Base-by-base conservation (phyloP, 2,888 invertebrate genomes). In the Ligdia adustata region DNA sequence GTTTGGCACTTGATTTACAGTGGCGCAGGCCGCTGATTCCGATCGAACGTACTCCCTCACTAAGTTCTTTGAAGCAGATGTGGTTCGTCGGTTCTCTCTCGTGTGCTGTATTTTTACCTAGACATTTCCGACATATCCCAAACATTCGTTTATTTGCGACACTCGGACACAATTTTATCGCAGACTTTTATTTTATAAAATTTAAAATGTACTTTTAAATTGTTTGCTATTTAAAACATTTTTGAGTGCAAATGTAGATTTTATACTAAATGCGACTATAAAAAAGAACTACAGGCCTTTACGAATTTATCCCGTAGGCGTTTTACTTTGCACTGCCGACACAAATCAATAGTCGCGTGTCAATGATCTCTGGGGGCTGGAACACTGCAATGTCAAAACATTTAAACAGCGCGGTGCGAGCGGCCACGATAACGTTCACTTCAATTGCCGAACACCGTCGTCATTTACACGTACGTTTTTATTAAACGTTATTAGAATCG, bases 291-390 rank as follows among this genome's bases (percentile, higher is more conserved):
- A 11, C 12, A 49, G 27, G 42, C 22, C 3, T 48, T 42, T 49
- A 41, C 45, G 35, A 18, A 33, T 57, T 59, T 54, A 54, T 29
- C 34, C 41, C 38, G 28, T 39, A 35, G 46, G 24, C 42, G 47
- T 39, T 43, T 37, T 18, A 51, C 55, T 58, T 58, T 56, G 61
- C 55, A 55, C 53, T 54, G 55, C 57, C 62, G 61, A 62, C 62
- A 61, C 60, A 60, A 70, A 70, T 69, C 70, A 64, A 70, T 71
- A 71, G 34, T 51, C 49, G 56, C 61, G 65, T 64, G 69, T 66
- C 68, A 66, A 68, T 68, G 70, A 68, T 68, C 70, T 63, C 62
- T 49, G 37, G 47, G 46, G 50, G 56, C 33, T 44, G 45, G 57
- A 56, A 59, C 53, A 47, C 41, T 50, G 55, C 63, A 64, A 61